Evolutionary conservation across 2,888 invertebrate genomes (phyloP), one percentile per base, ranked within the genome.

Genomic region (Ceramica pisi): DNA sequence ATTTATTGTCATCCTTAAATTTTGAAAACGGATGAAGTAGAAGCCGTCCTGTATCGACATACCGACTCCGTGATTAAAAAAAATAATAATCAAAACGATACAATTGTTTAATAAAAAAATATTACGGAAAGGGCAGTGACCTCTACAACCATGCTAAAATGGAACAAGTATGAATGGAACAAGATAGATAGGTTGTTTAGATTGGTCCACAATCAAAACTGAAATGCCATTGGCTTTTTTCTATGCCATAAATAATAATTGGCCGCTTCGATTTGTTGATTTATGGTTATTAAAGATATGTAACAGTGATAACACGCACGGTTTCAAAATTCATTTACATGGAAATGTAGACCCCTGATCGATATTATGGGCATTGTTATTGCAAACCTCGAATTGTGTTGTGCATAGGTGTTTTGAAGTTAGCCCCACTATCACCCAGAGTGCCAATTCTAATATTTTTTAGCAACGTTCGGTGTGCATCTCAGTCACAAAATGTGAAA

Each of bases 201-300:
- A 68, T 79, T 67, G 57, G 55, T 75, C 64, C 65, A 70, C 71
- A 76, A 80, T 75, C 71, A 67, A 69, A 78, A 83, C 78, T 26
- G 59, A 86, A 87, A 89, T 68, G 76, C 78, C 80, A 80, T 83
- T 78, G 75, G 78, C 73, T 89, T 92, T 92, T 92, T 93, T 92
- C 90, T 90, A 89, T 87, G 83, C 89, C 86, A 91, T 93, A 93
- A 93, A 93, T 92, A 93, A 92, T 92, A 92, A 92, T 92, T 91
- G 89, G 84, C 78, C 86, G 90, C 84, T 86, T 90, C 94, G 89
- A 94, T 92, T 94, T 88, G 90, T 90, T 91, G 93, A 95, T 95
- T 95, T 95, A 95, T 94, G 93, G 94, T 94, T 95, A 95, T 95
- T 95, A 94, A 95, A 95, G 95, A 95, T 95, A 90, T 87, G 91